A percentile compares a stretch with the other conserved stretches of the same genome.
phyloP scores from a whole-genome alignment of 1,140 invertebrate genomes.

The Thalassaphorura encarpata region DNA sequence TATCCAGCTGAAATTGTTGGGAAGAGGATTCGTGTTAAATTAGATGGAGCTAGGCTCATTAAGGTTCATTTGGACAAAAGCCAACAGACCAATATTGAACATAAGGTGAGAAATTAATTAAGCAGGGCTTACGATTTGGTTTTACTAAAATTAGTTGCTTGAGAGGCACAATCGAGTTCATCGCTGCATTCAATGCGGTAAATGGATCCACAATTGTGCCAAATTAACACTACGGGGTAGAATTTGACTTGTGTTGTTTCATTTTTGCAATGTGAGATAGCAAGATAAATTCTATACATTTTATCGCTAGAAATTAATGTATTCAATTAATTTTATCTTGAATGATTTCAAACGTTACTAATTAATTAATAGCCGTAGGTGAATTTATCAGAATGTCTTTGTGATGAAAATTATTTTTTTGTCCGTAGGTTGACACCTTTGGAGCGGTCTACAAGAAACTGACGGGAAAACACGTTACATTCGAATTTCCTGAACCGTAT shows the following conservation, averaged over 20 bases:
- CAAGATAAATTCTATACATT: too few species aligned
- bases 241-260: too few species aligned
- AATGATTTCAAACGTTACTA: too few species aligned
- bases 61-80: slow-evolving; percentile 99
- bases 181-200: slow-evolving; percentile 14
- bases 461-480: slow-evolving; percentile 95
- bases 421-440: slow-evolving; percentile 97
- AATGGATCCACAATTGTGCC: slow-evolving; percentile 27
- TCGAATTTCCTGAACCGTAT: slow-evolving; percentile 98
- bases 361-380: too few species aligned
- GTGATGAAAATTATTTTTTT: too few species aligned
- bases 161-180: slow-evolving; percentile 30
- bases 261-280: slow-evolving; percentile 27
- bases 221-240: too few species aligned
- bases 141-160: not conserved
- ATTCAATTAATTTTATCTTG: too few species aligned
- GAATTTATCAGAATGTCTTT: too few species aligned
- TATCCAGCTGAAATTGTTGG: slow-evolving; percentile 99
- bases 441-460: slow-evolving; percentile 97
- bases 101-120: slow-evolving; percentile 62
- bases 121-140: not conserved
- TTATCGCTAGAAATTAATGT: too few species aligned
- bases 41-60: slow-evolving; percentile 90
- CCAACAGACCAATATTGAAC: slow-evolving; percentile 98
- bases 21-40: slow-evolving; percentile 88